These are phyloP conservation scores for Reticulitermes lucifugus DNA, from an alignment of 2,888 invertebrate species.

Conservation along the genomic window DNA sequence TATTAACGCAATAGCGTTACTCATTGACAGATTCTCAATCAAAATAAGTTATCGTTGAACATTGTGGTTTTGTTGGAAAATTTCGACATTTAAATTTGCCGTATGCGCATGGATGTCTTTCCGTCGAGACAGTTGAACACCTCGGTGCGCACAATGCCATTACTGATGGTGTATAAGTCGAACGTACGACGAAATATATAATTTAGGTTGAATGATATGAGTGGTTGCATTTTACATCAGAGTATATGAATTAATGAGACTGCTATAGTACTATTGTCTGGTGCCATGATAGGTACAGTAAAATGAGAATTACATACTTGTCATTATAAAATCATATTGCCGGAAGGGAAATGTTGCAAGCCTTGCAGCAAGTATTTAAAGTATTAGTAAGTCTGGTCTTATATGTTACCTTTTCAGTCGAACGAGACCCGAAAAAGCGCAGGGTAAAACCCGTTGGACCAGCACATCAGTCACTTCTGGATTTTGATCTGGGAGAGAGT, in stretches of 20 bases:
- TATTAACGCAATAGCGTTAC: not conserved
- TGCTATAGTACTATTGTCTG: slow-evolving; percentile 17
- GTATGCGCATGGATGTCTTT: slow-evolving; percentile 29
- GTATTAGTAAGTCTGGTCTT: not conserved
- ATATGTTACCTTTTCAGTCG: slow-evolving; percentile 59
- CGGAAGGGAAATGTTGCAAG: slow-evolving; percentile 9
- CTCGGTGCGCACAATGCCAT: slow-evolving; percentile 6
- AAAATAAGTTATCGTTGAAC: slow-evolving; percentile 1
- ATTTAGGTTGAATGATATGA: slow-evolving; percentile 26
- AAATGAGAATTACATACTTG: not conserved
- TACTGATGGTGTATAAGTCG: slow-evolving; percentile 14
- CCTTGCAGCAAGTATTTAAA: not conserved
- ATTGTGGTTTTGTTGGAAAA: slow-evolving; percentile 21
- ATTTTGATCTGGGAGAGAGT: slow-evolving; percentile 90
- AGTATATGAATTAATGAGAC: slow-evolving; percentile 18
- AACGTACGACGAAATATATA: not conserved
- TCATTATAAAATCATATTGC: not conserved
- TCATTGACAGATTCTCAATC: not conserved
- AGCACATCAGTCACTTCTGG: slow-evolving; percentile 76
- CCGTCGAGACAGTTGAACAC: slow-evolving; percentile 22
- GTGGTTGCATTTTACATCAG: slow-evolving; percentile 33
- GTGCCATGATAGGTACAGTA: slow-evolving; percentile 25
- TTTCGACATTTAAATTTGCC: slow-evolving; percentile 33
- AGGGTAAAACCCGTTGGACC: slow-evolving; percentile 84
- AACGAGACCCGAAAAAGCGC: slow-evolving; percentile 83